Base-by-base conservation (phyloP, 2,113 vertebrate species). In the Megaptera novaeangliae region DNA sequence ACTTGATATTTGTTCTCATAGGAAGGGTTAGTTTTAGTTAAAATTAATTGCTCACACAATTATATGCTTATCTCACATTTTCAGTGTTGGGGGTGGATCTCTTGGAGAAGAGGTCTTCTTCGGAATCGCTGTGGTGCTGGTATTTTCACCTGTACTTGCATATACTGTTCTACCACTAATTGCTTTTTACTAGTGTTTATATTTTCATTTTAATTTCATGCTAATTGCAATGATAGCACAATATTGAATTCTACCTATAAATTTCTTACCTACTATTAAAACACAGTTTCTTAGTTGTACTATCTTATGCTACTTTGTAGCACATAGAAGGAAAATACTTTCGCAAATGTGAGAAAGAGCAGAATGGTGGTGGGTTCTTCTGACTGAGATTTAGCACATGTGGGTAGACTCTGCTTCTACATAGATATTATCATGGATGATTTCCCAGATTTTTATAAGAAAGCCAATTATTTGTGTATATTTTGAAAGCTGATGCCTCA, bases 21-120 rank as follows among this genome's bases (percentile, higher is more conserved):
- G 55, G 72, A 84, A 61, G 34, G 52, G n/a, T 88, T 95, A 96
- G 52, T 85, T 96, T 95, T 81, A 96, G 92, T 97, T 96, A 89
- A 98, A 97, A 88, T 88, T 95, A 74, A 68, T 90, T 72, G 49
- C 17, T 18, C 78, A 83, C 66, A n/a, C 27, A 68, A 66, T 95
- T 59, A 78, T 31, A 57, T 77, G 88, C 25, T 84, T 93, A 89
- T 95, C 20, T 52, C 69, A 75, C 49, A 25, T 82, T 85, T 85
- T 93, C 59, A 92, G 21, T 72, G 12, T 75, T 52, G 46, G 27
- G 29, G 46, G 77, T 52, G 44, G 66, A 63, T 95, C 74, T 97
- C 82, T 96, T 97, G 61, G 36, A 95, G 78, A 86, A 83, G 39
- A 41, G 39, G 11, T 44, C 39, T 72, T 77, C 20, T 72, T 77